Evolutionary conservation across 2,113 vertebrate species (phyloP).

Genomic region (Mionectes macconnelli): DNA sequence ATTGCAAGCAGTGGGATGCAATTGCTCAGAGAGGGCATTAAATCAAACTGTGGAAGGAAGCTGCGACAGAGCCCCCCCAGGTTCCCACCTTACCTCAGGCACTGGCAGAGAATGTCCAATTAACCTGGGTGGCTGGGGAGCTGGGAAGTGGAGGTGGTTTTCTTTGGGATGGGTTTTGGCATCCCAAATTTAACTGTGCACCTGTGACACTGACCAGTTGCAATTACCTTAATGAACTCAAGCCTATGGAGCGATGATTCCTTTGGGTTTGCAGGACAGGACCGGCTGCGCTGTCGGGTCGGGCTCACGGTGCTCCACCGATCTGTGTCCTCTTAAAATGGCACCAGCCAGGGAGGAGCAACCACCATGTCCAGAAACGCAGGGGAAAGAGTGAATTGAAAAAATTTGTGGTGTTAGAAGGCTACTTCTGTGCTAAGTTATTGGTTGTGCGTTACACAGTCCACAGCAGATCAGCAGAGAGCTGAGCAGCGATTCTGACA

Average conservation of each 20-base stretch:
- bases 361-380: background rate
- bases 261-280: background rate
- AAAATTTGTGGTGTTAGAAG: background rate
- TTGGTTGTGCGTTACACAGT: background rate
- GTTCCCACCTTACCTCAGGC: background rate
- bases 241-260: background rate
- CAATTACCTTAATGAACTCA: background rate
- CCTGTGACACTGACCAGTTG: background rate
- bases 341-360: background rate
- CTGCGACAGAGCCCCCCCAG: background rate
- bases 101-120: background rate
- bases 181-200: background rate
- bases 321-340: background rate
- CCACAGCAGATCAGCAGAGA: background rate
- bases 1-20: conserved; percentile 47
- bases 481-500: background rate
- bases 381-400: background rate
- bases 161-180: background rate
- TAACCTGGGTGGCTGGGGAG: background rate
- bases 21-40: conserved; percentile 38
- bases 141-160: background rate
- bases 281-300: background rate
- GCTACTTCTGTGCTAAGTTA: background rate
- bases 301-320: background rate
- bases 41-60: background rate